A percentile compares a stretch with the other conserved stretches of the same genome.
Evolutionary conservation across 2,888 invertebrate species (phyloP).

Genomic region (Netelia melanura): DNA sequence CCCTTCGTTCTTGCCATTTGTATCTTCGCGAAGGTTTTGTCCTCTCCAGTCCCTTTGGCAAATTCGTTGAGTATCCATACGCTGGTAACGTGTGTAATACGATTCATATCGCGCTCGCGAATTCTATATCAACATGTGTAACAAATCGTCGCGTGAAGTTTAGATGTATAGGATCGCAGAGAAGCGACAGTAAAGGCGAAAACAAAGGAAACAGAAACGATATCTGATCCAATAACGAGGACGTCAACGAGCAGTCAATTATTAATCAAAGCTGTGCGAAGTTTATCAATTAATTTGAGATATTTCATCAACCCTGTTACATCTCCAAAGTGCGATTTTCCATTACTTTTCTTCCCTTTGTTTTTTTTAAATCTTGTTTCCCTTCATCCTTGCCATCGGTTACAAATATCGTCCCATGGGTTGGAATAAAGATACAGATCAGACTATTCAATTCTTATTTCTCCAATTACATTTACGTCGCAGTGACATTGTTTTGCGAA

Average conservation of each 20-base stretch:
- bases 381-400: too few relatives aligned
- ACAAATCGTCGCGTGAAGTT: not conserved
- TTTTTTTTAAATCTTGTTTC: too few relatives aligned
- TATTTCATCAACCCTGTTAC: too few relatives aligned
- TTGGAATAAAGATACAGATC: slow-evolving; percentile 21
- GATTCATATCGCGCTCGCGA: slow-evolving; percentile 53
- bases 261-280: slow-evolving; percentile 77
- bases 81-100: slow-evolving; percentile 25
- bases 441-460: slow-evolving; percentile 2
- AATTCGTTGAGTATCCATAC: slow-evolving; percentile 23
- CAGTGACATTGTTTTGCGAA: slow-evolving; percentile 54
- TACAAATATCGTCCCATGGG: slow-evolving; percentile 28
- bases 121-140: slow-evolving; percentile 33
- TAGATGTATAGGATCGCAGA: slow-evolving; percentile 49
- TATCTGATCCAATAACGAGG: slow-evolving; percentile 57
- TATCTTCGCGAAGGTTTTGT: slow-evolving; percentile 32
- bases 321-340: too few relatives aligned
- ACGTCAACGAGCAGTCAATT: slow-evolving; percentile 81
- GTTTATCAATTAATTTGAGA: slow-evolving; percentile 61
- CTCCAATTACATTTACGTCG: slow-evolving; percentile 45
- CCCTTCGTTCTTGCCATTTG: slow-evolving; percentile 79
- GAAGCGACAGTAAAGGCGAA: slow-evolving; percentile 24
- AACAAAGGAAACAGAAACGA: not conserved
- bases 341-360: too few relatives aligned
- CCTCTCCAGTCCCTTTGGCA: not conserved